phyloP scores from a whole-genome alignment of 2,888 invertebrate genomes.

The Mythimna vitellina region DNA sequence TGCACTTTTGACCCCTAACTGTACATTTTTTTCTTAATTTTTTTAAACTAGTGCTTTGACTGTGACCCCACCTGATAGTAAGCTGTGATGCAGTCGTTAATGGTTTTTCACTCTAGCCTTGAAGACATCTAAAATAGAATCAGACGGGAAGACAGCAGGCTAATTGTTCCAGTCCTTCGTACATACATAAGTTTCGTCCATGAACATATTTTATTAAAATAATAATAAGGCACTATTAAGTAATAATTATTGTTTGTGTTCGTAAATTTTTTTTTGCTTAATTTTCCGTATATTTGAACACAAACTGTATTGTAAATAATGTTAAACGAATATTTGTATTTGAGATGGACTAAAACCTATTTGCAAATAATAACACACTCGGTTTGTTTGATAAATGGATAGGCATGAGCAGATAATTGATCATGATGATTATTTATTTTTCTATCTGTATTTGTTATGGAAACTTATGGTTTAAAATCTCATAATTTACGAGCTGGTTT shows the following conservation, averaged over 20 bases:
- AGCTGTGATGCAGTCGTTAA: too few species aligned
- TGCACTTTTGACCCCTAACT: too few species aligned
- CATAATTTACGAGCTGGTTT: neutral
- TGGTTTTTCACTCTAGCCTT: too few species aligned
- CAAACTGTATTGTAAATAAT: slow-evolving; percentile 26
- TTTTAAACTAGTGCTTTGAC: too few species aligned
- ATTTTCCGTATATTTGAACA: slow-evolving; percentile 21
- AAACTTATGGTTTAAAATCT: neutral
- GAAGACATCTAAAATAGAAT: too few species aligned
- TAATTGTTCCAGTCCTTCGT: neutral
- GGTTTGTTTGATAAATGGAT: slow-evolving; percentile 1
- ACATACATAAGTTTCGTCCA: neutral
- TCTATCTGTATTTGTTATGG: neutral
- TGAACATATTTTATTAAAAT: neutral
- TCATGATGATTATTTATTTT: neutral
- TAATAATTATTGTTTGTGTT: neutral
- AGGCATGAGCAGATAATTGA: slow-evolving; percentile 6
- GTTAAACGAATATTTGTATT: slow-evolving; percentile 22
- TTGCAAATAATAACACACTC: slow-evolving; percentile 16
- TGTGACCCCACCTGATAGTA: too few species aligned
- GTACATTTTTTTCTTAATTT: too few species aligned
- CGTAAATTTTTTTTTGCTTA: slow-evolving; percentile 11
- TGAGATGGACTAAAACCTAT: neutral
- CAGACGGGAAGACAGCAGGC: too few species aligned
- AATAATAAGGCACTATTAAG: neutral